phyloP scores from a whole-genome alignment of 2,113 vertebrate species.

The Myanophis thanlyinensis region DNA sequence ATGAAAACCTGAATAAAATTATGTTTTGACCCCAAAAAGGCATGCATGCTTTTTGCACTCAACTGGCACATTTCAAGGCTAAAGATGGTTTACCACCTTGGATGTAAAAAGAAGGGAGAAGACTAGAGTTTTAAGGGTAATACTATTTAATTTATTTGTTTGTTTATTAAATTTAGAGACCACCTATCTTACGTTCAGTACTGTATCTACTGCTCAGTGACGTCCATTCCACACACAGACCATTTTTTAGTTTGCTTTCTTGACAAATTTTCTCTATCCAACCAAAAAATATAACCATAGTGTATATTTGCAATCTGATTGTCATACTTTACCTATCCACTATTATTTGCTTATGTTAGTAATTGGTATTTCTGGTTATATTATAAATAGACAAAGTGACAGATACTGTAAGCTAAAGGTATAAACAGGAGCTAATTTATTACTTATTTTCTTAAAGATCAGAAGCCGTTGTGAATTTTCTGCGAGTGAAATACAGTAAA shows the following conservation, averaged over 20 bases:
- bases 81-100: not conserved
- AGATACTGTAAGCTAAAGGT: not conserved
- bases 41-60: not conserved
- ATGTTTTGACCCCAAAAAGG: not conserved
- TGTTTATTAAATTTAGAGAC: no score
- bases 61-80: not conserved
- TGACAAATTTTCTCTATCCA: not conserved
- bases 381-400: not conserved
- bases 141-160: no score
- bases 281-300: not conserved
- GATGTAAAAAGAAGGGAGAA: not conserved
- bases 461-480: no score
- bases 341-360: not conserved
- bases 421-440: no score
- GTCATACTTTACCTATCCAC: not conserved
- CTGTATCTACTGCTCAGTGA: not conserved
- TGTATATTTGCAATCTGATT: not conserved
- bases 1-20: not conserved
- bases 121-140: not conserved
- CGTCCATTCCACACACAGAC: not conserved
- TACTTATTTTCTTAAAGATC: no score
- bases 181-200: no score
- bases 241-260: not conserved
- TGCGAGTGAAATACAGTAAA: no score
- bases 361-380: not conserved